Evolutionary conservation across 2,797 vertebrate genomes (phyloP), one percentile per base, ranked within the genome.

Genomic region (Cynodonichthys magdalenae): DNA sequence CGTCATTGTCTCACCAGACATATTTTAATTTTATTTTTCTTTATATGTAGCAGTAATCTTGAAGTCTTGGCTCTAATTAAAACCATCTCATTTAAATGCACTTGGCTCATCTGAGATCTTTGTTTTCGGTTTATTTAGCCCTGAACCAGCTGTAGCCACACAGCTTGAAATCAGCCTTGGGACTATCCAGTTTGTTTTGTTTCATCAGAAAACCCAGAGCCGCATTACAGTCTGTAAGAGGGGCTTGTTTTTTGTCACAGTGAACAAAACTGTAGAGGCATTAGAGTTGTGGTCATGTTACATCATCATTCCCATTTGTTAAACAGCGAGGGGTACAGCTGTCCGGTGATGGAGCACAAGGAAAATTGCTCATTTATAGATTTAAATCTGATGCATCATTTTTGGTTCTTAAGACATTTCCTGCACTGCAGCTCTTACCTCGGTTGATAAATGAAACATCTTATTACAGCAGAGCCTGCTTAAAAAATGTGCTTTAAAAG

Each of bases 121-220:
- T 65, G 64, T 71, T 83, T 76, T 62, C 44, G 54, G 63, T 65
- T 69, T 60, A 5, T 68, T 63, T 62, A 29, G 53, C 59, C 59
- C 69, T 75, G 52, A 68, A 73, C 52, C 59, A 18, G 15, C 24
- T 44, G 45, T 42, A 44, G 63, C 48, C 15, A 15, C 53, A 54
- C 63, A 82, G 78, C 59, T 64, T 71, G 79, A 80, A 65, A 55
- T 68, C 64, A 51, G 55, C 51, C 70, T 59, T 58, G 24, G 24
- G 55, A 68, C 41, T 36, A 73, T 87, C 67, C 68, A 71, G 72
- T 81, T 83, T 73, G 68, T 76, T 74, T 54, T 44, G 53, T 83
- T 86, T 57, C 39, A 59, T 65, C 72, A 53, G 36, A 79, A 74
- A 83, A 70, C 15, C 51, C 44, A 62, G 67, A 7, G 42, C 19